Percentiles rank a stretch among this genome's conserved stretches.
phyloP scores from a whole-genome alignment of 2,113 vertebrate genomes.

The Alosa alosa region DNA sequence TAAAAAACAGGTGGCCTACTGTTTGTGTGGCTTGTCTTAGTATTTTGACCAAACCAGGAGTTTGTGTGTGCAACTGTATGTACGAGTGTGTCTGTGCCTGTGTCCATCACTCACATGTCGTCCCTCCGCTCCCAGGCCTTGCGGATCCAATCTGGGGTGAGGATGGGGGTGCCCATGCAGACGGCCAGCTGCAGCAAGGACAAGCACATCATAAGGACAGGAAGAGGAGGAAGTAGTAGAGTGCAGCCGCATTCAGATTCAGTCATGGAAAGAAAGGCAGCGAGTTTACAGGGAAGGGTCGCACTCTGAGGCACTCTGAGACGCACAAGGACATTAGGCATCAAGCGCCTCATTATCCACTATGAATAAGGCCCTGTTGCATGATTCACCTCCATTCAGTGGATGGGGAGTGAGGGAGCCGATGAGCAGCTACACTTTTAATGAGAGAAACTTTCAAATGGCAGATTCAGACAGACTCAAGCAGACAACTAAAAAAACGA shows the following conservation, averaged over 20 bases:
- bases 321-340: background rate
- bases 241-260: background rate
- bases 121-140: slow-evolving; percentile 90
- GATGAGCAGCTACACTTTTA: slow-evolving; percentile 30
- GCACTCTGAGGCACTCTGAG: background rate
- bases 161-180: slow-evolving; percentile 91
- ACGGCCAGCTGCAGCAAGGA: slow-evolving; percentile 83
- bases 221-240: background rate
- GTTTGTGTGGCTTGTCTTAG: background rate
- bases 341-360: slow-evolving; percentile 20
- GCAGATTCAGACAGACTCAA: background rate
- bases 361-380: slow-evolving; percentile 35
- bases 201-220: background rate
- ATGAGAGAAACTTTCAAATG: slow-evolving; percentile 23
- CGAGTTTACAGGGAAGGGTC: background rate
- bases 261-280: background rate
- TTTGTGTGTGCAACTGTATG: background rate
- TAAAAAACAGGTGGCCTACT: background rate
- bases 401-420: slow-evolving; percentile 10
- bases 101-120: slow-evolving; percentile 74
- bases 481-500: background rate
- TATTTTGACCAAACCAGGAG: too few relatives aligned
- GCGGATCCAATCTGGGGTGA: slow-evolving; percentile 91
- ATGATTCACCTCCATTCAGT: slow-evolving; percentile 37
- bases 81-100: background rate